These are phyloP conservation scores for Drosophila imparisetae DNA, from an alignment of 2,888 invertebrate species.

Conservation along the genomic window DNA sequence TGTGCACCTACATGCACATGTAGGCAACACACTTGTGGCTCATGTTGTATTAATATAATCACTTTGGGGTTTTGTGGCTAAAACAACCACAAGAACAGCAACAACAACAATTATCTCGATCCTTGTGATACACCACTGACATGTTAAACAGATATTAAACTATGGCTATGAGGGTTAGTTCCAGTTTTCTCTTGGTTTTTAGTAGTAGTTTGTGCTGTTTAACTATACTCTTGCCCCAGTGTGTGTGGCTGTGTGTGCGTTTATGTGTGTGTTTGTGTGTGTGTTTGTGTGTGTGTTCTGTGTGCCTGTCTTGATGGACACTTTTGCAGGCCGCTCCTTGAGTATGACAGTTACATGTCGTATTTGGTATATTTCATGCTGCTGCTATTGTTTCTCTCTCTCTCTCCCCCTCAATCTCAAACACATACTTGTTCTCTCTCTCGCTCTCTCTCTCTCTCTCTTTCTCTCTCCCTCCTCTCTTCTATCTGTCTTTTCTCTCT, in stretches of 20 bases:
- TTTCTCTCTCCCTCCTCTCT: background rate
- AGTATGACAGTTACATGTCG: constrained; percentile 68
- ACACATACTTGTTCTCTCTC: background rate
- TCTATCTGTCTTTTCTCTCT: background rate
- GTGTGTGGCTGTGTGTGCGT: constrained; percentile 6
- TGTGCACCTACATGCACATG: constrained; percentile 27
- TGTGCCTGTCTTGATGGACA: constrained; percentile 25
- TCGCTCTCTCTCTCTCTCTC: background rate
- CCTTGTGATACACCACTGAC: constrained; percentile 53
- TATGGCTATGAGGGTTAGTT: constrained; percentile 66
- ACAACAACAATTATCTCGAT: constrained; percentile 25
- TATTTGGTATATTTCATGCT: constrained; percentile 57
- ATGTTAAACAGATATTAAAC: constrained; percentile 78
- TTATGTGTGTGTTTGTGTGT: constrained; percentile 2
- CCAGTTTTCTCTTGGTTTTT: constrained; percentile 24
- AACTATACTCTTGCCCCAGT: background rate
- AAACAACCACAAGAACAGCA: constrained; percentile 22
- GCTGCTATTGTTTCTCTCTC: background rate
- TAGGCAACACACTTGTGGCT: constrained; percentile 75
- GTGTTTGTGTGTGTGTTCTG: background rate
- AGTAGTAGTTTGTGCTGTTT: constrained; percentile 24
- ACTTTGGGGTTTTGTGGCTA: constrained; percentile 75
- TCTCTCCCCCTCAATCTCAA: background rate
- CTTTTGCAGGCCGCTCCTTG: constrained; percentile 51
- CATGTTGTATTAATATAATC: constrained; percentile 80